These are phyloP conservation scores for Metridium senile DNA, from an alignment of 92 coral and sea anemone species.

Conservation along the genomic window DNA sequence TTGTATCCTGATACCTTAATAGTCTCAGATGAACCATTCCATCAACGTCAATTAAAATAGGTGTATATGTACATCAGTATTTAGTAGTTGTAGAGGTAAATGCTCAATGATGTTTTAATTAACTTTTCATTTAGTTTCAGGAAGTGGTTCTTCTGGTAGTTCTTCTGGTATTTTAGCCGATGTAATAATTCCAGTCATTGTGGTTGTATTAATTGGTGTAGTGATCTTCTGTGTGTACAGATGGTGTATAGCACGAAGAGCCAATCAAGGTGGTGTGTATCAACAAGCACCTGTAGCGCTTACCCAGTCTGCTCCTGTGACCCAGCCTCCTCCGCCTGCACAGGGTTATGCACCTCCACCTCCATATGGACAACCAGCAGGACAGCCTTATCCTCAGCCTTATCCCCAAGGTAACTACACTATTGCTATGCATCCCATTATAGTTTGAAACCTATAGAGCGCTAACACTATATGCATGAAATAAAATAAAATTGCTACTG, in stretches of 20 bases:
- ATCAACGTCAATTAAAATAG: no score
- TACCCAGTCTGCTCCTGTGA: no score
- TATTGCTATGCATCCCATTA: no score
- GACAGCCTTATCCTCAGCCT: constrained; percentile 6
- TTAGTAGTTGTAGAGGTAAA: no score
- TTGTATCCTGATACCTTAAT: no score
- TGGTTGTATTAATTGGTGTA: constrained; percentile 24
- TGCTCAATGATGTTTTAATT: no score
- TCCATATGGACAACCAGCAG: constrained; percentile 39
- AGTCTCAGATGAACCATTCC: no score
- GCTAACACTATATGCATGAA: no score
- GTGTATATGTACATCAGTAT: no score
- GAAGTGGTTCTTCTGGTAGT: neutral
- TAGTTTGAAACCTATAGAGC: no score
- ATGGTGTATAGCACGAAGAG: constrained; percentile 6
- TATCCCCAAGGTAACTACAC: constrained; percentile 27
- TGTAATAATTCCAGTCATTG: neutral
- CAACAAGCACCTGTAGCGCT: constrained; percentile 7
- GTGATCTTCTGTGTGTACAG: constrained; percentile 13
- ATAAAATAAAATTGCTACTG: no score
- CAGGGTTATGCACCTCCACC: constrained; percentile 31
- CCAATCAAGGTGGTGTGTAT: neutral
- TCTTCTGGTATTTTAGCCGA: neutral
- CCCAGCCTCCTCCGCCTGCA: constrained; percentile 23
- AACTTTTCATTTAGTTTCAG: neutral